Base-by-base conservation (phyloP, 2,797 vertebrate genomes). In the Nannoperca australis region DNA sequence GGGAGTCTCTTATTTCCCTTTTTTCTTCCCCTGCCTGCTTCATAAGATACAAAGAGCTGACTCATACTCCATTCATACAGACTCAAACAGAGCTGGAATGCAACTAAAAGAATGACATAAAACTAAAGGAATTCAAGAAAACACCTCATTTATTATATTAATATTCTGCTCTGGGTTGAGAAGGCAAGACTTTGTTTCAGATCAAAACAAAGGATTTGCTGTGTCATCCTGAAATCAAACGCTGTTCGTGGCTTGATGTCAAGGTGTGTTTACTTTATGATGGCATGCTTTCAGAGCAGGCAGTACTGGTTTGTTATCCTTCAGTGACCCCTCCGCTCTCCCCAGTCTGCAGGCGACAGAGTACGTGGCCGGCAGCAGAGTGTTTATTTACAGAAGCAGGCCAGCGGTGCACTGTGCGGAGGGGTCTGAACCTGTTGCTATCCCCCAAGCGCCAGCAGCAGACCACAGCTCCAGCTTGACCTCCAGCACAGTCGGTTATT, bases 361-460 rank as follows among this genome's bases (percentile, higher is more conserved):
- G 55, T 9, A 47, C 20, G 60, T 38, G 53, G 51, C 61, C 61
- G 64, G 73, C 55, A 45, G 70, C 76, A 40, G 55, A 62, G 62
- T 82, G 87, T 90, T 91, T 92, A 84, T 92, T 90, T 91, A 89
- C 77, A 83, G 77, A 79, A 70, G 74, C 80, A 72, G 81, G 68
- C 78, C 86, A 64, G 66, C 15, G 66, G 58, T 50, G n/a, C 34
- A 27, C 55, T 34, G 36, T n/a, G 56, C 47, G 62, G 40, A 73
- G 70, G 71, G 75, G 58, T 47, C 78, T 78, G 68, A 85, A 85
- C 81, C 78, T 71, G 73, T 36, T 75, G 67, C 74, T 63, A 14
- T 34, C 40, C 73, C 73, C 74, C 53, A 22, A 32, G 55, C 12
- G 51, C 70, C 74, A 67, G 79, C 59, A 61, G 58, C 83, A 66